These are phyloP conservation scores for Pseudopodoces humilis DNA, from an alignment of 2,113 vertebrate genomes.

Conservation along the genomic window DNA sequence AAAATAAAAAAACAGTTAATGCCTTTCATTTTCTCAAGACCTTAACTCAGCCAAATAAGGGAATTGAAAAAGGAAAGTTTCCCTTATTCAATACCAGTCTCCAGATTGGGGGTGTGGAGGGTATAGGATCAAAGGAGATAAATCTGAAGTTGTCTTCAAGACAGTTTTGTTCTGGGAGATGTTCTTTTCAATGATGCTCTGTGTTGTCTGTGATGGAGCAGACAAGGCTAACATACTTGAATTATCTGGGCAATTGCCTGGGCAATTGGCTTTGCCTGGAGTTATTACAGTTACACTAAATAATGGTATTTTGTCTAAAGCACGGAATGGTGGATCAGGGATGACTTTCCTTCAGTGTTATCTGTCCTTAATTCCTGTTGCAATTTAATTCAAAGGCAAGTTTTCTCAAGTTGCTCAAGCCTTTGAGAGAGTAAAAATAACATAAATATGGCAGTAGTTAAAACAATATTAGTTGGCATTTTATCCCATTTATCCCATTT, in stretches of 20 bases:
- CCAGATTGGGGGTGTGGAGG: accelerated
- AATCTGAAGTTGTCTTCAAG: background rate
- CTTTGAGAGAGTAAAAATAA: background rate
- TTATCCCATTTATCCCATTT: background rate
- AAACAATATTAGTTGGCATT: background rate
- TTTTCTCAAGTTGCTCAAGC: background rate
- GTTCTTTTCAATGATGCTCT: background rate
- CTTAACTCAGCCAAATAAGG: background rate
- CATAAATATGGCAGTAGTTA: background rate
- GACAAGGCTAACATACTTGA: background rate
- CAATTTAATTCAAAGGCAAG: background rate
- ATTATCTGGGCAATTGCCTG: background rate
- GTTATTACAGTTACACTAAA: background rate
- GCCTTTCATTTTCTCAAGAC: background rate
- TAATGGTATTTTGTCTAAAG: background rate
- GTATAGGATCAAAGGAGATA: background rate
- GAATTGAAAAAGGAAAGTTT: background rate
- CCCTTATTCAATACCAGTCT: background rate
- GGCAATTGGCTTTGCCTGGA: background rate
- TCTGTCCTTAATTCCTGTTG: background rate
- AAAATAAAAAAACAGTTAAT: background rate
- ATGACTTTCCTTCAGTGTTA: background rate
- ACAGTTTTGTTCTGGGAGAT: background rate
- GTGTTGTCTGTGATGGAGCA: background rate
- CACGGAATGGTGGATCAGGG: background rate